Conservation (phyloP, 2,797 vertebrate species). For the Potorous gilbertii region DNA sequence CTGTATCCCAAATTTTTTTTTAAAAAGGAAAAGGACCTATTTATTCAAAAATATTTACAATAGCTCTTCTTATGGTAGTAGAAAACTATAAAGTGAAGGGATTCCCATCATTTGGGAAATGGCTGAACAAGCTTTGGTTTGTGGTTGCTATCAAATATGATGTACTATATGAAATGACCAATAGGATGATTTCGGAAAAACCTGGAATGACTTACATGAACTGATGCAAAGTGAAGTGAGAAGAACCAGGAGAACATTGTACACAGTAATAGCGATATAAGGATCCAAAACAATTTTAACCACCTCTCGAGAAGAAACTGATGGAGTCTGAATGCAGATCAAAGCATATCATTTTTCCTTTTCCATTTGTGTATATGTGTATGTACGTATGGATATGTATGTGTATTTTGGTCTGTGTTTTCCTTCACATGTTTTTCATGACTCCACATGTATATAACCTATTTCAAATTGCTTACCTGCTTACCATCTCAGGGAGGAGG, state of each 20-base stretch:
- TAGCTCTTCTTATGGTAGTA: background rate
- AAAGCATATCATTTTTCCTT: background rate
- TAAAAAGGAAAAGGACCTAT: background rate
- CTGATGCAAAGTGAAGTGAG: background rate
- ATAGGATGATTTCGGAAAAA: background rate
- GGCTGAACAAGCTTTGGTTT: background rate
- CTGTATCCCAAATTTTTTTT: background rate
- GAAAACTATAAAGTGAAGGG: background rate
- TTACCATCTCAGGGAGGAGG: too few species aligned
- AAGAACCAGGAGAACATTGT: background rate
- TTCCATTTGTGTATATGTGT: background rate
- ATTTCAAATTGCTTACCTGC: too few species aligned
- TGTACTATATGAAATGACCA: background rate
- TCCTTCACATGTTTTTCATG: too few species aligned
- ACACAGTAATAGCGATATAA: background rate
- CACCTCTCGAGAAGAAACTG: background rate
- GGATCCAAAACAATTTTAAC: background rate
- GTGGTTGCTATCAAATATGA: background rate
- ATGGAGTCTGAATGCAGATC: background rate
- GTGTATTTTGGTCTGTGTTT: background rate
- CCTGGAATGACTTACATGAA: background rate
- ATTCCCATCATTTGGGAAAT: background rate
- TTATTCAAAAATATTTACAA: background rate
- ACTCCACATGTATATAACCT: too few species aligned
- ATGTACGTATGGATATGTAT: background rate